Evolutionary conservation across 2,797 vertebrate genomes (phyloP).

Genomic region (Acropternis orthonyx): DNA sequence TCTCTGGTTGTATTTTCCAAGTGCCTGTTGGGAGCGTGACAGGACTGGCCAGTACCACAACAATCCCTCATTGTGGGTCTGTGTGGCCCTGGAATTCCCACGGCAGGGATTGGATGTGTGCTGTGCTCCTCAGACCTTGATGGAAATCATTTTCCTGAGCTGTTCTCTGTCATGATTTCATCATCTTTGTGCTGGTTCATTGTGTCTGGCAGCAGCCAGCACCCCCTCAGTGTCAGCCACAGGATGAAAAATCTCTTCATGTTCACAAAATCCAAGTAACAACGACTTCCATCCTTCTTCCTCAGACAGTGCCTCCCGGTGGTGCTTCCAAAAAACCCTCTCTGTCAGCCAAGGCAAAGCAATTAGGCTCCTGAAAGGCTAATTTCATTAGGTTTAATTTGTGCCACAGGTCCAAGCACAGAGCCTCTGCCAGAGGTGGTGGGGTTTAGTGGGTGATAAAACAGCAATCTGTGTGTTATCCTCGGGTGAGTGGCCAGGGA

Average conservation of each 20-base stretch:
- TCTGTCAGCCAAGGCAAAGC: accelerated
- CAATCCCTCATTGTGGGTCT: neutral
- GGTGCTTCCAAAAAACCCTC: neutral
- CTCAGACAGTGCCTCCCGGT: accelerated
- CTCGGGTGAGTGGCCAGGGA: neutral
- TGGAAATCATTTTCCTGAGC: neutral
- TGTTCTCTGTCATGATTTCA: neutral
- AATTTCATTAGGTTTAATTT: neutral
- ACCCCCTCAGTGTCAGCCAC: neutral
- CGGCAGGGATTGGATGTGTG: accelerated
- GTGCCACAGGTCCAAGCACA: accelerated
- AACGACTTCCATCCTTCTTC: neutral
- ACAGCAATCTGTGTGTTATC: accelerated
- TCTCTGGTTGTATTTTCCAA: neutral
- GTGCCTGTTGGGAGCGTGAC: neutral
- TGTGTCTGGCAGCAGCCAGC: neutral
- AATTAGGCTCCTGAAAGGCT: neutral
- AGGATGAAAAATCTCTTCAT: accelerated
- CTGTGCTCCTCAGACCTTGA: neutral
- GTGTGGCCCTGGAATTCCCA: accelerated
- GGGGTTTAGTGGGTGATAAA: neutral
- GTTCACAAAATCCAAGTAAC: neutral
- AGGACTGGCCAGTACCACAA: neutral
- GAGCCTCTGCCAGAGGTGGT: neutral
- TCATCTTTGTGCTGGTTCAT: neutral